Base-by-base conservation (phyloP, 2,113 vertebrate genomes). In the Electrona antarctica region DNA sequence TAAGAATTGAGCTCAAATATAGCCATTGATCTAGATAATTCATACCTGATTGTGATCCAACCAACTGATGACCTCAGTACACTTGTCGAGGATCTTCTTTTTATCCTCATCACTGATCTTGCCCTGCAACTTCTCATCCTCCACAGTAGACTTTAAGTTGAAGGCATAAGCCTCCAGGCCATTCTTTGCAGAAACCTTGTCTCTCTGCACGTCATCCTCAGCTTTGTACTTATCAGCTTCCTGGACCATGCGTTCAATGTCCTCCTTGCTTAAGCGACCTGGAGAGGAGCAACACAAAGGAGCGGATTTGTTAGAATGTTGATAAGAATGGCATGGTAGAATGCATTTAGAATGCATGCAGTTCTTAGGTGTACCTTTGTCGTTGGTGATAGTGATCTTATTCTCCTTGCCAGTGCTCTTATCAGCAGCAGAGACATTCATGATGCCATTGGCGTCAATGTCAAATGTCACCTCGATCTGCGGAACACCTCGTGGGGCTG, bases 351-450 rank as follows among this genome's bases (percentile, higher is more conserved):
- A 21, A 21, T 21, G 21, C 21, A 21, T 41, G 33, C 33, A 41
- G 33, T 41, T 41, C 33, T 29, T 41, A 55, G 1, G 15, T 47
- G 74, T 85, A 95, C 95, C 95, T 87, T 97, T 98, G 79, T 98
- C 96, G 0, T 98, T 96, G 0, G 96, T 97, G 73, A 98, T 97
- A 0, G 96, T 98, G 67, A 98, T 98, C 88, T 98, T 98, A 79
- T 92, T 93, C 78, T 93, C 91, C 69, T 91, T 93, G 33, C 92
- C 93, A 0, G 93, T 93, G 84, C 82, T 91, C 78, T 90, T 94
- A 77, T 94, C 93, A 0, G 61, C 87, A 0, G 93, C 92, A 1
- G 91, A 92, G 7, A 94, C 92, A 0, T 93, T 94, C 86, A 93
- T 89, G 66, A 95, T 94, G 50, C 91, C 92, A 1, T 94, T 94